These are phyloP conservation scores for Amphiprion clarkii DNA, from an alignment of 2,797 vertebrate species.

Conservation along the genomic window DNA sequence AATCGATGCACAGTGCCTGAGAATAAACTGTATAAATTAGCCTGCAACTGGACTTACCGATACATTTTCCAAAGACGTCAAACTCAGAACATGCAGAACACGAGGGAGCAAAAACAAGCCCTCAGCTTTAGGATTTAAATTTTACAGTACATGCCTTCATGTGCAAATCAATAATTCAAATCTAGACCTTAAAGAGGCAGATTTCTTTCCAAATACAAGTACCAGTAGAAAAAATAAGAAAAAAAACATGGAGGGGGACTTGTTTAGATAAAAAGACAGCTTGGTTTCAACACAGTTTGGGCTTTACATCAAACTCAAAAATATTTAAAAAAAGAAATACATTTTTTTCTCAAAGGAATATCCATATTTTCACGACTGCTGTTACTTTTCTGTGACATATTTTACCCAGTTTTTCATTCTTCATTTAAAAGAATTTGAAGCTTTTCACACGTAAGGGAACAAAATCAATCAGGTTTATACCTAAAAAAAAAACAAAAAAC, in stretches of 20 bases:
- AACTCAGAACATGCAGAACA: constrained; percentile 68
- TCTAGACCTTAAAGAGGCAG: constrained; percentile 51
- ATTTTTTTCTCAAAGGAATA: constrained; percentile 21
- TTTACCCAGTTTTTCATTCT: constrained; percentile 1
- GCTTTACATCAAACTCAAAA: constrained; percentile 40
- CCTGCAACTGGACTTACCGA: constrained; percentile 34
- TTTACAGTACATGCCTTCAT: constrained; percentile 77
- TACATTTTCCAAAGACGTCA: constrained; percentile 42
- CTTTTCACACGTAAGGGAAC: constrained; percentile 12
- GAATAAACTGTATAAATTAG: constrained; percentile 31
- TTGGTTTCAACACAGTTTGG: constrained; percentile 21
- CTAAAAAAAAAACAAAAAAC: background rate
- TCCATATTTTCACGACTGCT: background rate
- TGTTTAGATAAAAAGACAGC: constrained; percentile 46
- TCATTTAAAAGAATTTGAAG: background rate
- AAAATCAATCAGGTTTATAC: background rate
- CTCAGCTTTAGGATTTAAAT: constrained; percentile 25
- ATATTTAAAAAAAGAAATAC: constrained; percentile 35
- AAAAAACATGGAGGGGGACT: constrained; percentile 11
- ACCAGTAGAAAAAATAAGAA: constrained; percentile 51
- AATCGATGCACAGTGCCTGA: constrained; percentile 48
- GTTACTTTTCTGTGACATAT: constrained; percentile 28
- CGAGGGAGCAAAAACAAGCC: constrained; percentile 20
- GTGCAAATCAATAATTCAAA: constrained; percentile 73
- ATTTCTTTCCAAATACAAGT: constrained; percentile 49